Percentiles rank a stretch among this genome's conserved stretches.
These are phyloP conservation scores for Tetramorium alpestre DNA, from an alignment of 1,140 invertebrate species.

Conservation along the genomic window DNA sequence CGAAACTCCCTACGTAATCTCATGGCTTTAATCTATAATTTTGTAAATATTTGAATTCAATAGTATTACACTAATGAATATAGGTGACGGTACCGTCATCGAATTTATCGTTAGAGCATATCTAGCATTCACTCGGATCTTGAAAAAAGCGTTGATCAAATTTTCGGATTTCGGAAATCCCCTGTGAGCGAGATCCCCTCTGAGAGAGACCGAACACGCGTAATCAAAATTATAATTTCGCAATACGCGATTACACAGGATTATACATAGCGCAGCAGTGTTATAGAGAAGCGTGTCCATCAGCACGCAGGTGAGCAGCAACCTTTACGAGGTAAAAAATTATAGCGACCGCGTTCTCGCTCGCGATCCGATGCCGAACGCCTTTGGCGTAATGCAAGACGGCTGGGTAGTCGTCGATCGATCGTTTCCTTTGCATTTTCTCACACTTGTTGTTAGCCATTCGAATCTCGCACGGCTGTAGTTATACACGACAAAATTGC, in stretches of 20 bases:
- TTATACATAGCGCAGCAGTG: background rate
- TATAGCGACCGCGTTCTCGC: constrained; percentile 18
- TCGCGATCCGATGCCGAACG: constrained; percentile 11
- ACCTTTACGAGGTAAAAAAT: constrained; percentile 45
- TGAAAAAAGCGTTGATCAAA: background rate
- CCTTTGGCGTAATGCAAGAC: background rate
- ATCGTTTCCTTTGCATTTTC: constrained; percentile 39
- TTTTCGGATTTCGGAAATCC: background rate
- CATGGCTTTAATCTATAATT: background rate
- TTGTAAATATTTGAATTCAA: too few species aligned
- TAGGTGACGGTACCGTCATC: too few species aligned
- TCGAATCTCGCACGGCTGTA: constrained; percentile 1
- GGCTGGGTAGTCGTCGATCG: background rate
- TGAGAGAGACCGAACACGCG: too few species aligned
- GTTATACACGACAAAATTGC: background rate
- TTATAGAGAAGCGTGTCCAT: background rate
- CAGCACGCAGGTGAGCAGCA: background rate
- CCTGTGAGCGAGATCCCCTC: too few species aligned
- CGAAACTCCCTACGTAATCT: background rate
- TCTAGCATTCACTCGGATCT: background rate
- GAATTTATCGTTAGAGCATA: too few species aligned
- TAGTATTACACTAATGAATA: too few species aligned
- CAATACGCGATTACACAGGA: background rate
- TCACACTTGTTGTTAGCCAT: constrained; percentile 17
- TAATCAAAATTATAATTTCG: constrained; percentile 8